Evolutionary conservation across 2,113 vertebrate genomes (phyloP), one percentile per base, ranked within the genome.

Genomic region (Alethe castanea): DNA sequence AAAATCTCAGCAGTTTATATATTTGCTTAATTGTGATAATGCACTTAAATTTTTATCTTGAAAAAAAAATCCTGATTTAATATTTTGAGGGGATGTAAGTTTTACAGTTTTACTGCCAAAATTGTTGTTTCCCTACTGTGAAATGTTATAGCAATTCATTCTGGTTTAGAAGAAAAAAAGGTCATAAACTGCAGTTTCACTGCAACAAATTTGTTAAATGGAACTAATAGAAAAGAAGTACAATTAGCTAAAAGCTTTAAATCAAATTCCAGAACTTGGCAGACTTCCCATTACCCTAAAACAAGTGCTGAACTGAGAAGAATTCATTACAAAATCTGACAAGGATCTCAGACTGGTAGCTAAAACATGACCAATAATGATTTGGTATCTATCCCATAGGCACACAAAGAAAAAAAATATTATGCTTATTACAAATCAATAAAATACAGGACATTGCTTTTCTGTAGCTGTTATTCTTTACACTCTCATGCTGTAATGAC

Each of bases 191-290:
- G 59, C 52, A 90, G 60, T 74, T 94, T 90, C 48, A 61, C 42
- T 81, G 71, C 73, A 94, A 91, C 50, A 38, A 45, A 60, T 82
- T 92, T 95, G 78, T 87, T 73, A 89, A 94, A 86, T 72, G 33
- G 93, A 96, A 88, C 78, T 59, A 62, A 89, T 70, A 90, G 81
- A 31, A 94, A 81, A 95, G 54, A 94, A 83, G 25, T 65, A 93
- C 77, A 97, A 97, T 89, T 94, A 91, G 67, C 40, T 92, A 88
- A 66, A 91, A 95, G 88, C n/a, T 79, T 95, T 95, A 91, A 92
- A 96, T 92, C 79, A 81, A 88, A 80, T 95, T 80, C 45, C 19
- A 81, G 83, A 84, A 62, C 26, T 44, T 93, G 83, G 61, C 91
- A 94, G 79, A 67, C 20, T 72, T 70, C 94, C 90, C 12, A 56